Conservation (phyloP, 2,797 vertebrate genomes). For the Lacerta agilis region DNA sequence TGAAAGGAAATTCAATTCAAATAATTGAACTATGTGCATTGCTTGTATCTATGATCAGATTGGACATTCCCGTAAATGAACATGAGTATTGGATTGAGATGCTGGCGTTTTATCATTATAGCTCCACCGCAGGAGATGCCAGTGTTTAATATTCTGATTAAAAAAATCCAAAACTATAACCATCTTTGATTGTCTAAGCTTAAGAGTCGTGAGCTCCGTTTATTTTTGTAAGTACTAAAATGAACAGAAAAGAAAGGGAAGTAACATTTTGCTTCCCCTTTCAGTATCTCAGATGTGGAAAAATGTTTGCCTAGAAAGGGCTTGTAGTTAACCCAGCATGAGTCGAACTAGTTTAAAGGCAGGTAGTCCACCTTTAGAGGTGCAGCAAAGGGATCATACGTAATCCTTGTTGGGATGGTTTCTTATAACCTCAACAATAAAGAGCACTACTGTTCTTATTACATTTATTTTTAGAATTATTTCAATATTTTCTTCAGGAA, state of each 20-base stretch:
- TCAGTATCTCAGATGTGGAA: neutral
- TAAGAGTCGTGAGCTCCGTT: neutral
- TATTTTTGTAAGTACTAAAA: neutral
- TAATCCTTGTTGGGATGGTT: neutral
- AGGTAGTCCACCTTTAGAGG: neutral
- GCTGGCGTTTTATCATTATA: neutral
- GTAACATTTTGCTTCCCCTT: neutral
- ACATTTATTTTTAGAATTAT: neutral
- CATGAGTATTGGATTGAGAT: neutral
- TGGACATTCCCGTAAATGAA: neutral
- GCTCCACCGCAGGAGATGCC: neutral
- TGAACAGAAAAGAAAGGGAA: neutral
- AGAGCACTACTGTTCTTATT: neutral
- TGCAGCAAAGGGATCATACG: neutral
- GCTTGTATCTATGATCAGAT: neutral
- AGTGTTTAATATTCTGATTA: neutral
- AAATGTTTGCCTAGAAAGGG: neutral
- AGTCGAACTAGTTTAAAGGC: neutral
- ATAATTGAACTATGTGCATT: neutral
- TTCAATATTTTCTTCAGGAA: neutral
- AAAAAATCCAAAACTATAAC: neutral
- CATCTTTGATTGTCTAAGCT: neutral
- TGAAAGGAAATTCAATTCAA: neutral
- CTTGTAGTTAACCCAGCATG: no score
- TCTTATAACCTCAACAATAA: neutral